A percentile compares a stretch with the other conserved stretches of the same genome.
Evolutionary conservation across 2,797 vertebrate species (phyloP).

Genomic region (Amniataba percoides): DNA sequence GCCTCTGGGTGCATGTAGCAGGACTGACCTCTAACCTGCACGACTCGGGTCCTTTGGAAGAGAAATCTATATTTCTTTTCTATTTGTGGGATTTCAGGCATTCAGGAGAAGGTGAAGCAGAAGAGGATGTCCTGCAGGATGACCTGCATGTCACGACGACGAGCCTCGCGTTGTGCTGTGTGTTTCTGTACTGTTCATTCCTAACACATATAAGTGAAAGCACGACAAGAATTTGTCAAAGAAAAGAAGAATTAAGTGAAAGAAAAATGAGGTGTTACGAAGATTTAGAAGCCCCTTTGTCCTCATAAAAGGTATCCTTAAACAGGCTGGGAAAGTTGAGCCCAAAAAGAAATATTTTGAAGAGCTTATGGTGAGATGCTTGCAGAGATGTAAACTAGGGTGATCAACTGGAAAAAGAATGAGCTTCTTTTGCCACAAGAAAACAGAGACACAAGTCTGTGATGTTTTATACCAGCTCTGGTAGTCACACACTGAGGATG

Average conservation of each 20-base stretch:
- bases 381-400: background rate
- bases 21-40: conserved; percentile 75
- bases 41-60: conserved; percentile 22
- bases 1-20: conserved; percentile 68
- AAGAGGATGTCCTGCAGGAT: conserved; percentile 19
- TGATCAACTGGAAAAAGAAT: too few relatives aligned
- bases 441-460: background rate
- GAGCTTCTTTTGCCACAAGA: background rate
- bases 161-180: background rate
- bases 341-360: background rate
- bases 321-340: too few relatives aligned
- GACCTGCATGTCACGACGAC: conserved; percentile 1
- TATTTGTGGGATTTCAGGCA: conserved; percentile 61
- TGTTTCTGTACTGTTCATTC: background rate
- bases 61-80: conserved; percentile 74
- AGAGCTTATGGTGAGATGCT: background rate
- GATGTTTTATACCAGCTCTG: background rate
- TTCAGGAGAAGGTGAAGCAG: conserved; percentile 30
- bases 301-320: background rate
- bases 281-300: background rate
- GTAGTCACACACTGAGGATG: background rate
- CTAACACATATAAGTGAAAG: background rate
- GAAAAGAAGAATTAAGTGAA: too few relatives aligned
- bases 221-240: background rate
- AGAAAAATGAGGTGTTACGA: background rate